Percentiles rank a stretch among this genome's conserved stretches.
Conservation (phyloP, 2,113 vertebrate genomes). For the Formicarius rufipectus region DNA sequence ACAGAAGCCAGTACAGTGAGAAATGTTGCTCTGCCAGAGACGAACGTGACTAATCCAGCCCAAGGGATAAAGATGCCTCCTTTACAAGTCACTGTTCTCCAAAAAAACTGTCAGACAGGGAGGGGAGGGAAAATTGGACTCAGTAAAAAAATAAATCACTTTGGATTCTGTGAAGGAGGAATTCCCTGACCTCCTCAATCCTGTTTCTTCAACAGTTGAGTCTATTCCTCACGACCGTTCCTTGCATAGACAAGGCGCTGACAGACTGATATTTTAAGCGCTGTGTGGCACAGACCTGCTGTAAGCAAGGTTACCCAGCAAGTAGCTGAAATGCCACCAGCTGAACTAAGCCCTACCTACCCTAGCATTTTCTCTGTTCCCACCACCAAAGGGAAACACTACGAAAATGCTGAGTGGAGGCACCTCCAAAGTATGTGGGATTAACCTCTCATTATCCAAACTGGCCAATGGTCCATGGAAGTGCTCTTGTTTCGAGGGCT, state of each 20-base stretch:
- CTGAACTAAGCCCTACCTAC: constrained; percentile 49
- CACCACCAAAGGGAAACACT: constrained; percentile 1
- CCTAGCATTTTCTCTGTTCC: constrained; percentile 30
- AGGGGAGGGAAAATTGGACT: constrained; percentile 45
- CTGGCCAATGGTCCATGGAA: neutral
- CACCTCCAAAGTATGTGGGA: neutral
- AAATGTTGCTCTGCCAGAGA: constrained; percentile 40
- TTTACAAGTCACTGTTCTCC: constrained; percentile 50
- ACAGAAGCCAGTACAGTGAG: constrained; percentile 8
- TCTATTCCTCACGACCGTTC: constrained; percentile 46
- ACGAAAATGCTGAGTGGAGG: neutral
- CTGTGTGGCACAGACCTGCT: constrained; percentile 53
- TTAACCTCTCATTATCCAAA: neutral
- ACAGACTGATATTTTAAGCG: constrained; percentile 66
- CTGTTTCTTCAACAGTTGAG: constrained; percentile 59
- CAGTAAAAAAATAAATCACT: constrained; percentile 65
- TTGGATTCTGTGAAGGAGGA: constrained; percentile 59
- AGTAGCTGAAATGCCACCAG: constrained; percentile 36
- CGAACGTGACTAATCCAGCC: constrained; percentile 47
- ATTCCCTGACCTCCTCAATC: constrained; percentile 66
- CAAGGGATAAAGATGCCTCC: constrained; percentile 57
- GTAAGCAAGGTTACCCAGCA: constrained; percentile 59
- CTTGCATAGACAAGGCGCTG: constrained; percentile 51
- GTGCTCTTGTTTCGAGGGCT: neutral
- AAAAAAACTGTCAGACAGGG: constrained; percentile 52